Conservation (phyloP, 1,140 invertebrate genomes). For the Drosophila persimilis region DNA sequence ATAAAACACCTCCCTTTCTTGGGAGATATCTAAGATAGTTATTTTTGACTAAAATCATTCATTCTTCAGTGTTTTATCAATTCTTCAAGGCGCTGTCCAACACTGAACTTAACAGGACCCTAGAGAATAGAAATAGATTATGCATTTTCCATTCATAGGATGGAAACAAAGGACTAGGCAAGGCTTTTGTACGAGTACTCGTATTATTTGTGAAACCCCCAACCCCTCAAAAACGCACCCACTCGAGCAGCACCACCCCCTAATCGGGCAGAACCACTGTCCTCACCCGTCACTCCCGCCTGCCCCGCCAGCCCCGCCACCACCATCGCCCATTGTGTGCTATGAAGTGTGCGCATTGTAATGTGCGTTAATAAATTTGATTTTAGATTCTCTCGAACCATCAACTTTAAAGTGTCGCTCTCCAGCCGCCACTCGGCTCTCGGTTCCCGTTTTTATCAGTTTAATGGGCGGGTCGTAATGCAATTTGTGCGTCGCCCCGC, state of each 20-base stretch:
- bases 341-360: constrained; percentile 69
- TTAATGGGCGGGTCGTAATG: constrained; percentile 78
- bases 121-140: too few relatives aligned
- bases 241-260: constrained; percentile 4
- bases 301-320: not conserved
- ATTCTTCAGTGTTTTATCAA: too few relatives aligned
- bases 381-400: constrained; percentile 68
- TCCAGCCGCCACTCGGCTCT: not conserved
- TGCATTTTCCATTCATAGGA: not conserved
- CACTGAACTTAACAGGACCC: too few relatives aligned
- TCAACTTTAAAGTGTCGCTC: constrained; percentile 75
- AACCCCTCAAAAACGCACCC: too few relatives aligned
- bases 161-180: not conserved
- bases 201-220: too few relatives aligned
- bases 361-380: constrained; percentile 81
- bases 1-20: too few relatives aligned
- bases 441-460: constrained; percentile 73
- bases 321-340: constrained; percentile 25
- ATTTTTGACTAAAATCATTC: too few relatives aligned
- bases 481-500: constrained; percentile 58
- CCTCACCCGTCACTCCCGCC: not conserved
- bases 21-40: too few relatives aligned
- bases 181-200: too few relatives aligned
- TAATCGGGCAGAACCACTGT: too few relatives aligned
- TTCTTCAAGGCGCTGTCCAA: too few relatives aligned